A percentile compares a stretch with the other conserved stretches of the same genome.
Evolutionary conservation across 1,140 invertebrate genomes (phyloP).

Genomic region (Phenacoccus solenopsis): DNA sequence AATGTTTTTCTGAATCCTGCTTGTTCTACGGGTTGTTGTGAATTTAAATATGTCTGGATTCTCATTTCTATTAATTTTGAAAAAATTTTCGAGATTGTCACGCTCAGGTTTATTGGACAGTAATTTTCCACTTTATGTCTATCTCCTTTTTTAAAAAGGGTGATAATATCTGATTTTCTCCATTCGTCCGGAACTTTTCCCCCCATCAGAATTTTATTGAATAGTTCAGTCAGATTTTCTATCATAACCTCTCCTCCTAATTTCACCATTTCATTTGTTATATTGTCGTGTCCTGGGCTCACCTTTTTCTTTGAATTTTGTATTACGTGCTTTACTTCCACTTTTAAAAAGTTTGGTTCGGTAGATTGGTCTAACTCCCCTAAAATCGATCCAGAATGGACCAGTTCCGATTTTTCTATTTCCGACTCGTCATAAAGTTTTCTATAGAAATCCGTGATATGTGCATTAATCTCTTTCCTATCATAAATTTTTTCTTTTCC

Average conservation of each 20-base stretch:
- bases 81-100: conserved; percentile 25
- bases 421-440: not conserved
- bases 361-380: too few species aligned
- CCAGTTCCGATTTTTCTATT: too few species aligned
- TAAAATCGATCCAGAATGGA: too few species aligned
- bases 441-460: not conserved
- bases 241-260: not conserved
- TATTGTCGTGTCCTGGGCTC: conserved; percentile 11
- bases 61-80: conserved; percentile 11
- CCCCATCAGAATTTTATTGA: conserved; percentile 20
- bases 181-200: conserved; percentile 27
- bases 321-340: not conserved
- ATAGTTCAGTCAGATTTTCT: not conserved
- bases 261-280: conserved; percentile 19
- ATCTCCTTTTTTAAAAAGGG: conserved; percentile 30
- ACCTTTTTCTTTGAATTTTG: conserved; percentile 6
- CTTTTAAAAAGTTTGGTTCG: not conserved
- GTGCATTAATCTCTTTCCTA: too few species aligned
- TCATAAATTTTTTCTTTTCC: too few species aligned
- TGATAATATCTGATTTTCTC: conserved; percentile 28
- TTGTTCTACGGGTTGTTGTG: not conserved
- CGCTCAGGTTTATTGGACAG: conserved; percentile 29
- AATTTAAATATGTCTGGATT: conserved; percentile 11
- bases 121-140: conserved; percentile 29
- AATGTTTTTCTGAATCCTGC: conserved; percentile 15